phyloP scores from a whole-genome alignment of 2,797 vertebrate genomes.

The Rhodeus uyekii region DNA sequence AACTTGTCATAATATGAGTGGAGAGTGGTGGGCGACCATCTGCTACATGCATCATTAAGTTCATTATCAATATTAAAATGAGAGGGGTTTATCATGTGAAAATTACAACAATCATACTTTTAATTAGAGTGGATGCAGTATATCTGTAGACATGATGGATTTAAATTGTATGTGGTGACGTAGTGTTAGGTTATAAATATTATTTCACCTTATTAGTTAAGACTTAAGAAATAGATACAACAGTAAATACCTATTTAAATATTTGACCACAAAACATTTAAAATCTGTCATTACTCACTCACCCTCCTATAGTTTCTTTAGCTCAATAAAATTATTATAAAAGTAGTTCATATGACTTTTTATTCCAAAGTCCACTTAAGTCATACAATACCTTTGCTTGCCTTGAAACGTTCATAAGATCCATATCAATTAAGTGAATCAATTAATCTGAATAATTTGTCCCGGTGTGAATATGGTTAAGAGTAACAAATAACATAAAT shows the following conservation, averaged over 20 bases:
- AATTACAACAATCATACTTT: constrained; percentile 24
- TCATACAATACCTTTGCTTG: neutral
- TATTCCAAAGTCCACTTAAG: neutral
- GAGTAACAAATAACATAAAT: neutral
- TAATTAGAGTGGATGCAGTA: constrained; percentile 15
- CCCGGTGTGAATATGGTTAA: neutral
- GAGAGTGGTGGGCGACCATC: constrained; percentile 40
- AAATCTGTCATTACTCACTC: neutral
- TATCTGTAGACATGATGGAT: neutral
- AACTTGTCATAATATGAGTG: neutral
- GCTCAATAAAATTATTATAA: neutral
- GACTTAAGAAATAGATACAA: too few species aligned
- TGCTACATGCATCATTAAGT: constrained; percentile 52
- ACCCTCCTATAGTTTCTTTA: neutral
- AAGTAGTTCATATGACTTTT: neutral
- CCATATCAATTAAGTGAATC: neutral
- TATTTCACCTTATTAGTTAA: neutral
- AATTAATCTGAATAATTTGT: neutral
- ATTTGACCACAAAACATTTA: neutral
- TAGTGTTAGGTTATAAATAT: neutral
- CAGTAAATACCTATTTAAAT: too few species aligned
- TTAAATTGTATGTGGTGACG: neutral
- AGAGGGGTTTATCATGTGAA: constrained; percentile 34
- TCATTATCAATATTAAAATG: constrained; percentile 40
- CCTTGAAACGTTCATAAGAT: neutral